phyloP scores from a whole-genome alignment of 2,113 vertebrate species.

The Odontophorus gujanensis region DNA sequence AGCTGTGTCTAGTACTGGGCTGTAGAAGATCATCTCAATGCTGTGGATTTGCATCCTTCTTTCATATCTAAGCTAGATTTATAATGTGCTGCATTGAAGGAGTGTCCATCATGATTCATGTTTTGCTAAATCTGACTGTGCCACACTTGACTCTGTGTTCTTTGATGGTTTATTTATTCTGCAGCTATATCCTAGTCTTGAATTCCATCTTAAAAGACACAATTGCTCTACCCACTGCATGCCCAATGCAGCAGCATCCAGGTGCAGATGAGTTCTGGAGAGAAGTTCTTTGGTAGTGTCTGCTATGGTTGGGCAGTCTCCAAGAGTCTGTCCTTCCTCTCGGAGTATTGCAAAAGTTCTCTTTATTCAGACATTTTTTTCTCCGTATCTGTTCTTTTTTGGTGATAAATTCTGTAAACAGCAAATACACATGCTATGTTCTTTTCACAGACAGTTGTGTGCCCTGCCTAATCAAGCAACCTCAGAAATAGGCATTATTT shows the following conservation, averaged over 20 bases:
- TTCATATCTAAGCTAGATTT: background rate
- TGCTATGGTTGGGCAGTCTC: background rate
- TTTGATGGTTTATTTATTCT: background rate
- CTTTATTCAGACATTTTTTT: background rate
- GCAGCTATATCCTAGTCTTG: background rate
- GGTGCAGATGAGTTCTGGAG: background rate
- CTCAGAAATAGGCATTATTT: background rate
- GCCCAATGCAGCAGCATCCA: background rate
- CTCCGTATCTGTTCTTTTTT: background rate
- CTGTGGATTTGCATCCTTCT: background rate
- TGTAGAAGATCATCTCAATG: background rate
- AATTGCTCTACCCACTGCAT: background rate
- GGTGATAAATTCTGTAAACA: background rate
- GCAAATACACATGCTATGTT: background rate
- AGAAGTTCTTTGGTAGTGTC: background rate
- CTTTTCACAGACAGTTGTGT: background rate
- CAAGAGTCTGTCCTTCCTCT: background rate
- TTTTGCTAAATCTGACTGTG: background rate
- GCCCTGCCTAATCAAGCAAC: background rate
- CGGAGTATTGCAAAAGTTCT: background rate
- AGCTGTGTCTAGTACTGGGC: background rate
- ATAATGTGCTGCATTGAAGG: background rate
- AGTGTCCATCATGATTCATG: accelerated
- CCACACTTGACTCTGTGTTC: background rate
- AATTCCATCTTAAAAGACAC: background rate